Conservation (phyloP, 2,888 invertebrate genomes). For the Eudemis profundana region DNA sequence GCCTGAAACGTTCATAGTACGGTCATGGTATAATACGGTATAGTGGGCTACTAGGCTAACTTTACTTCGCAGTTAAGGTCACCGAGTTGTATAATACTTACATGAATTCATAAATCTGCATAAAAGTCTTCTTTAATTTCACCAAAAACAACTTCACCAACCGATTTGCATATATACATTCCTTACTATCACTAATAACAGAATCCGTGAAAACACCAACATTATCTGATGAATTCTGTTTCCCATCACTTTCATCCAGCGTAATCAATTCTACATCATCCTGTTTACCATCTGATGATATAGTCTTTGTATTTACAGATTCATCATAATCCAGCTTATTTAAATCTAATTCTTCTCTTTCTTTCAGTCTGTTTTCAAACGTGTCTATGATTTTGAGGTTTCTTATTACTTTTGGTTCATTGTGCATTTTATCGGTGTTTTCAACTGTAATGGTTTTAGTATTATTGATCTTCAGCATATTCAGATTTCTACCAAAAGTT, state of each 20-base stretch:
- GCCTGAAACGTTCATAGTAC: too few species aligned
- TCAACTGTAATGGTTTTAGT: slow-evolving; percentile 48
- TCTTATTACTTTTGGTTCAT: slow-evolving; percentile 50
- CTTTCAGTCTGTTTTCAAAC: slow-evolving; percentile 50
- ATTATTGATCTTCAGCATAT: slow-evolving; percentile 54
- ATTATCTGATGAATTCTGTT: neutral
- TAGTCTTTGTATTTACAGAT: neutral
- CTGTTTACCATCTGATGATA: slow-evolving; percentile 44
- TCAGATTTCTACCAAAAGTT: slow-evolving; percentile 60
- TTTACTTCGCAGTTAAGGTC: too few species aligned
- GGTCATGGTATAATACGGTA: too few species aligned
- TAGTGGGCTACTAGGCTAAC: too few species aligned
- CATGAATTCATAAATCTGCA: slow-evolving; percentile 59
- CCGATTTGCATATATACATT: slow-evolving; percentile 49
- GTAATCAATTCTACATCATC: neutral
- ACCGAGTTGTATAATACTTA: too few species aligned
- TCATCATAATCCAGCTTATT: slow-evolving; percentile 43
- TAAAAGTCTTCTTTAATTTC: slow-evolving; percentile 56
- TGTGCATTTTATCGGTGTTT: slow-evolving; percentile 23
- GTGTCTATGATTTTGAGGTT: slow-evolving; percentile 39
- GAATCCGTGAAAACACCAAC: slow-evolving; percentile 46
- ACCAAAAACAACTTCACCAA: slow-evolving; percentile 56
- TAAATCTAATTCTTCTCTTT: slow-evolving; percentile 20
- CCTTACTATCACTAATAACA: slow-evolving; percentile 50
- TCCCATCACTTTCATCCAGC: slow-evolving; percentile 8